phyloP scores from a whole-genome alignment of 2,797 vertebrate species.

The Schizopygopsis pylzovi region DNA sequence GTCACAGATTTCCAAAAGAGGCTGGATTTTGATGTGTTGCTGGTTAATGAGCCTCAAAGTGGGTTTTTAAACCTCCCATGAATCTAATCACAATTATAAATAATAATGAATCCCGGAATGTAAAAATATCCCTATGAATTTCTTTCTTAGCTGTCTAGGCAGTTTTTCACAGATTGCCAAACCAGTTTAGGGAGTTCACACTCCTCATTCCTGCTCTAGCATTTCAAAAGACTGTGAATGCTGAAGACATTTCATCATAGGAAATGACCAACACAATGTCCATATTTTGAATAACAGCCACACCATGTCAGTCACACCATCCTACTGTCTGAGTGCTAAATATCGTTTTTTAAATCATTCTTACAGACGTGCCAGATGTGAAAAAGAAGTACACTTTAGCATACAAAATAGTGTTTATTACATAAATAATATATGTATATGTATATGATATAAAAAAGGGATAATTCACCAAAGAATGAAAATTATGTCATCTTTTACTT shows the following conservation, averaged over 20 bases:
- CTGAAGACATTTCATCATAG: slow-evolving; percentile 44
- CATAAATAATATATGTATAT: neutral
- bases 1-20: neutral
- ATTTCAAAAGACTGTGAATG: slow-evolving; percentile 16
- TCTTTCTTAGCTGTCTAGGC: slow-evolving; percentile 39
- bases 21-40: neutral
- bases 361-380: neutral
- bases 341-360: neutral
- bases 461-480: neutral
- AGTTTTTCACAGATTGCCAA: slow-evolving; percentile 65
- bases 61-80: neutral
- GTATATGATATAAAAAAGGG: neutral
- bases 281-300: slow-evolving; percentile 35
- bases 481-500: too few relatives aligned
- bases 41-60: slow-evolving; percentile 11
- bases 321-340: neutral
- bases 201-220: slow-evolving; percentile 42
- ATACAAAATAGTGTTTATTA: neutral
- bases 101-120: slow-evolving; percentile 1
- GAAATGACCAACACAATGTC: slow-evolving; percentile 42
- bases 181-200: slow-evolving; percentile 49
- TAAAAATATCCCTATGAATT: neutral
- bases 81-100: slow-evolving; percentile 2
- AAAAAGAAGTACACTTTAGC: neutral
- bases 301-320: slow-evolving; percentile 7